Base-by-base conservation (phyloP, 1,140 invertebrate species). In the Schlechtendalia chinensis region DNA sequence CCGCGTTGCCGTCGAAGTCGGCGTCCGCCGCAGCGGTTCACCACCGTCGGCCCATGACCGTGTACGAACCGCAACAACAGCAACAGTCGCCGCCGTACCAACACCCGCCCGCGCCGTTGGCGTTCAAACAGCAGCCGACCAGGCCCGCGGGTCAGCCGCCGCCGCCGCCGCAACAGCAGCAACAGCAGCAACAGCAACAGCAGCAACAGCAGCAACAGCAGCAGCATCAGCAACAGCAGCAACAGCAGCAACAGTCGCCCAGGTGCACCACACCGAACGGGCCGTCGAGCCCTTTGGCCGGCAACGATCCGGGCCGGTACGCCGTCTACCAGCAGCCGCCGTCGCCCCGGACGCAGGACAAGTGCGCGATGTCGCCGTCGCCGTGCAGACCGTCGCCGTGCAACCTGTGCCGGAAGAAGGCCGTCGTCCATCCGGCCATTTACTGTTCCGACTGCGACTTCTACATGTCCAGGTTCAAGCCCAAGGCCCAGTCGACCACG, bases 371-470 rank as follows among this genome's bases (percentile, higher is more conserved):
- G 2, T 27, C 61, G 29, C 65, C 82, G 58, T 8, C 32, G 32
- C 8, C 3, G 3, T 4, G 8, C 32, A 81, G 82, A 50, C 56
- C 71, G 4, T 79, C 59, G 82, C 88, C 88, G 39, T 96, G 94
- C 85, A 91, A 94, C 87, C 87, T 96, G 72, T 96, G 94, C 85
- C 88, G 93, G 32, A 95, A 96, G 84, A 93, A 94, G 84, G 88
- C 89, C 81, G 90, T 96, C 6, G 88, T 88, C 6, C 89, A 91
- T 32, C 90, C 92, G 0, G 90, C 91, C 16, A 88, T 92, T 53
- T 96, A 96, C 85, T 96, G 94, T 86, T 88, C 91, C 19, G 94
- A 96, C 85, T 96, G 94, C 86, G 93, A 95, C 84, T 95, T 93
- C 88, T 96, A 96, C 84, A 93, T 96, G 92, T 94, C 94, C 47